Evolutionary conservation across 2,113 vertebrate species (phyloP), one percentile per base, ranked within the genome.

Genomic region (Ranitomeya variabilis): DNA sequence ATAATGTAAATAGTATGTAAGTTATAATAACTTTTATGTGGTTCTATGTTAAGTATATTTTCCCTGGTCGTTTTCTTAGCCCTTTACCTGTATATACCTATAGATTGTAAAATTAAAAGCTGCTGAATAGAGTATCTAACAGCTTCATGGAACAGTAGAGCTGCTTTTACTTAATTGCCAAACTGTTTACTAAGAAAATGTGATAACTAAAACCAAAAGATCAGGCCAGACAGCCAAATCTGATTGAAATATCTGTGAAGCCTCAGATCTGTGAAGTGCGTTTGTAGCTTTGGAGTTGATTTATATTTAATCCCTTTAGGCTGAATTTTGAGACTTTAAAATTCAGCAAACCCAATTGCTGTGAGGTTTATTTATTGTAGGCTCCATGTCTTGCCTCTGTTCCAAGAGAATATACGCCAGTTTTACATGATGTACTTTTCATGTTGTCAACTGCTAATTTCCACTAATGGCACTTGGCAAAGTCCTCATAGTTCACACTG

Each of bases 351-450:
- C 37, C 55, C n/a, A 26, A 52, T 62, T 83, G 67, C 18, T 18
- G 18, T 83, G 80, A 88, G 54, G 66, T 83, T 82, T 83, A 83
- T 51, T 67, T 80, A 62, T 60, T 76, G 15, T 8, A 55, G 52
- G 31, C 57, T 78, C 51, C 64, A 62, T 81, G 51, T 57, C 54
- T 82, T 60, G 79, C 52, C 57, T 83, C 31, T 76, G 66, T 88
- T 83, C 80, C 80, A 83, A 26, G 54, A 73, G 59, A 88, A 81
- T 57, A 51, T 81, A 57, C 74, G 79, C 62, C 54, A 82, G 67
- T 83, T 88, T 88, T 71, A 88, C 87, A 83, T 83, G 79, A 88
- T 88, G 87, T 88, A 88, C 80, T 88, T 88, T 83, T 88, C 80
- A 88, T 82, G 79, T 82, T 83, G 87, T 88, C 87, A 88, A 73